Base-by-base conservation (phyloP, 2,888 invertebrate genomes). In the Nomada flava region DNA sequence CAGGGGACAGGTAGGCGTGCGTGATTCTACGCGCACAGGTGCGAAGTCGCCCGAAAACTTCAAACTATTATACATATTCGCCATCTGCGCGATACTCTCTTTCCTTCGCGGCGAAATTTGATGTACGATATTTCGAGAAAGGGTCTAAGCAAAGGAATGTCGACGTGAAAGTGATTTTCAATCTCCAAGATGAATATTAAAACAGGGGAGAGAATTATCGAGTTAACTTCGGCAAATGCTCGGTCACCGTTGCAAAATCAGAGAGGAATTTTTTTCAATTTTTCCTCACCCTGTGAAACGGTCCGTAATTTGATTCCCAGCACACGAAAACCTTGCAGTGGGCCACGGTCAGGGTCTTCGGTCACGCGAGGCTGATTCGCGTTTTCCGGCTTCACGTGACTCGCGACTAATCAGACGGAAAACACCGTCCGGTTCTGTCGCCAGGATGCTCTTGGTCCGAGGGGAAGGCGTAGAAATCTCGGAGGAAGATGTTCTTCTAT, bases 321-420 rank as follows among this genome's bases (percentile, higher is more conserved):
- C 36, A 7, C 42, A 73, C 69, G 83, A 89, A 89, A 87, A 72
- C 79, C 78, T 50, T 87, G 81, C 88, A 87, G 83, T 88, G 89
- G 86, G 82, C 85, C 86, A 85, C 80, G 88, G 88, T 89, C 90
- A 89, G 83, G 90, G 87, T 87, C 85, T 50, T 82, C 76, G 83
- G 86, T 91, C 89, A 90, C 87, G 89, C 89, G 89, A 90, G 86
- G 87, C 87, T 88, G 87, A 84, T 86, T 89, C 76, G 75, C 79
- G 76, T 87, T 86, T 78, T 75, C 72, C 74, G 83, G 79, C 82
- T 79, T 88, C 78, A 67, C 79, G 84, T 60, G 83, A 83, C 78
- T 26, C 69, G 79, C 26, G 47, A 67, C 74, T 85, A 87, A 87
- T 87, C 85, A 72, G 74, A 63, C 55, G 75, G 75, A 82, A 80